phyloP scores from a whole-genome alignment of 2,113 vertebrate genomes.

The Leucoraja erinaceus region DNA sequence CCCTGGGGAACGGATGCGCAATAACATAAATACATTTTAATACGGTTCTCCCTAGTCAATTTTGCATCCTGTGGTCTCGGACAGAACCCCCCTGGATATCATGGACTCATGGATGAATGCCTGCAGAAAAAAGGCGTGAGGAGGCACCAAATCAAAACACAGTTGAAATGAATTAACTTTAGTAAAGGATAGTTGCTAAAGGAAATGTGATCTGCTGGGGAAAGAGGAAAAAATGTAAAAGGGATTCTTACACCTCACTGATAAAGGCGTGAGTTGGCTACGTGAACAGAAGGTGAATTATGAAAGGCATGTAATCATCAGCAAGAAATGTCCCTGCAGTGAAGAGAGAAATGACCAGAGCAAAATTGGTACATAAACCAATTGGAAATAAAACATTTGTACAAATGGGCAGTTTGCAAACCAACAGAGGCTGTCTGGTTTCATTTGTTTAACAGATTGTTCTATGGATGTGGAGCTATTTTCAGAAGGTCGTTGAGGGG shows the following conservation, averaged over 20 bases:
- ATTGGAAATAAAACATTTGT: background rate
- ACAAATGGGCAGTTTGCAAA: background rate
- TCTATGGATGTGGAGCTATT: background rate
- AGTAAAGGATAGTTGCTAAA: background rate
- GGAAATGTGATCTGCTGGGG: background rate
- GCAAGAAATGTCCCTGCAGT: background rate
- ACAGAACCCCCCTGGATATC: background rate
- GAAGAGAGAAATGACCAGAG: background rate
- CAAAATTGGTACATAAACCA: background rate
- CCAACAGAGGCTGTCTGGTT: background rate
- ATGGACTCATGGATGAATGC: background rate
- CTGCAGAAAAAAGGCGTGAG: background rate
- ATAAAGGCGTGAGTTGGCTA: background rate
- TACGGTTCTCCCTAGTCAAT: background rate
- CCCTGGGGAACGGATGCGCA: background rate
- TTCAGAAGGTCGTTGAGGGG: background rate
- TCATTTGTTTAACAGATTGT: conserved; percentile 22
- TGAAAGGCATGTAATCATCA: background rate
- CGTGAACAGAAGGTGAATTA: background rate
- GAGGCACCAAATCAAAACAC: background rate
- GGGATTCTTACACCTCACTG: background rate
- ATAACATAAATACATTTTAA: background rate
- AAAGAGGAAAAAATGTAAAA: background rate
- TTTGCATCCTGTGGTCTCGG: background rate
- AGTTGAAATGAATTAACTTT: background rate